Evolutionary conservation across 2,113 vertebrate genomes (phyloP), one percentile per base, ranked within the genome.

Genomic region (Bucco capensis): DNA sequence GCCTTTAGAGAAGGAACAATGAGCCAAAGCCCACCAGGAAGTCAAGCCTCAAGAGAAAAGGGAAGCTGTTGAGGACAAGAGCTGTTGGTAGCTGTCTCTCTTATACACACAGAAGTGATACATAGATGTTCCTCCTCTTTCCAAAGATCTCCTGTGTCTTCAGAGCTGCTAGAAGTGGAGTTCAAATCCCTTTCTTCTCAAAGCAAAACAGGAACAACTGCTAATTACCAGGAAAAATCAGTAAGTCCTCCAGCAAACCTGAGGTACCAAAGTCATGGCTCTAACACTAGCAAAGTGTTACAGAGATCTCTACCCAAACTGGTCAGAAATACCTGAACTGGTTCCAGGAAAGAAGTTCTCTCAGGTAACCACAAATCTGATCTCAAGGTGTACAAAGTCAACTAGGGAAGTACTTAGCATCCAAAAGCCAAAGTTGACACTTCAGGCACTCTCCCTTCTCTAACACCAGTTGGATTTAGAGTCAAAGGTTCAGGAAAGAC

Each of bases 401-500:
- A 60, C 19, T 76, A 71, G 62, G 88, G 82, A 94, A 94, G 79
- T 81, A 79, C 60, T 90, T 82, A 54, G 66, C 47, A 81, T 47
- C 62, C 86, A 57, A 50, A 80, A 10, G 27, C 27, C 72, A 57
- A 58, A 54, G 61, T 38, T 44, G 44, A 87, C 71, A 47, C n/a
- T 49, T 86, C n/a, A 66, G 66, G 28, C 60, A 93, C 47, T 73
- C 92, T 70, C 70, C 38, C 11, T 3, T 66, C 60, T 91, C 73
- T 50, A 62, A 67, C 42, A 71, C 74, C 91, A 74, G 69, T 13
- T 74, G 49, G 77, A 57, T 81, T 89, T 53, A 7, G 38, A 85
- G 73, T 62, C 64, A 93, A 91, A 94, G 94, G 87, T 86, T 95
- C 94, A 88, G 69, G 54, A 83, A 78, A 56, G 79, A 81, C 9